phyloP scores from a whole-genome alignment of 2,888 invertebrate species.

The Oligia latruncula region DNA sequence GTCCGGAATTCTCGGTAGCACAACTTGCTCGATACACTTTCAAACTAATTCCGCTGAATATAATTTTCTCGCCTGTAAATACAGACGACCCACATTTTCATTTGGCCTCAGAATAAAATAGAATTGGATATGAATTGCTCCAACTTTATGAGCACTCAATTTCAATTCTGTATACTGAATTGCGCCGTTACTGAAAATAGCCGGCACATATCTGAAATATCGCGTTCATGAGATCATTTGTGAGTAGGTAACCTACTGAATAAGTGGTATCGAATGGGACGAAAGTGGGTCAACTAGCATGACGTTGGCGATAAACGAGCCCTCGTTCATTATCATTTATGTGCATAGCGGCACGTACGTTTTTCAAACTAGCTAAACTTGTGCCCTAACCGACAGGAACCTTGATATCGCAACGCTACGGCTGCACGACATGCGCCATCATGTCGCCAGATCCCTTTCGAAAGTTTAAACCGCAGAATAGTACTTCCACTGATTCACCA shows the following conservation, averaged over 20 bases:
- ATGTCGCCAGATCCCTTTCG: slow-evolving; percentile 49
- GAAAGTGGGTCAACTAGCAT: slow-evolving; percentile 87
- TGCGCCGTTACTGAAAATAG: slow-evolving; percentile 72
- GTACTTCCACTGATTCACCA: slow-evolving; percentile 11
- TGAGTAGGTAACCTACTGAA: slow-evolving; percentile 64
- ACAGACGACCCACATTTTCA: slow-evolving; percentile 67
- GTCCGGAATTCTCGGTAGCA: slow-evolving; percentile 16
- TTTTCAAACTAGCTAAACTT: slow-evolving; percentile 54
- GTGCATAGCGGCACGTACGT: slow-evolving; percentile 65
- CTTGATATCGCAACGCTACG: slow-evolving; percentile 46
- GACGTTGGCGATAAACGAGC: slow-evolving; percentile 88
- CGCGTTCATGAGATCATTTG: slow-evolving; percentile 77
- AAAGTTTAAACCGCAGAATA: slow-evolving; percentile 37
- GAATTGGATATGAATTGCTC: slow-evolving; percentile 69
- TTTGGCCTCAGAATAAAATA: slow-evolving; percentile 73
- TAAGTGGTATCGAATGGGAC: slow-evolving; percentile 85
- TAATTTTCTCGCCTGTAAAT: slow-evolving; percentile 45
- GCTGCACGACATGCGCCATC: slow-evolving; percentile 24
- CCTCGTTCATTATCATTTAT: slow-evolving; percentile 87
- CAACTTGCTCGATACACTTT: slow-evolving; percentile 38
- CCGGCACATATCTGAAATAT: slow-evolving; percentile 74
- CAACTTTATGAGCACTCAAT: slow-evolving; percentile 70
- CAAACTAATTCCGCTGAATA: slow-evolving; percentile 35
- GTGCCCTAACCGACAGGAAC: slow-evolving; percentile 39
- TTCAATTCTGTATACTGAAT: slow-evolving; percentile 70